Evolutionary conservation across 2,888 invertebrate genomes (phyloP), one percentile per base, ranked within the genome.

Genomic region (Pristionchus exspectatus): DNA sequence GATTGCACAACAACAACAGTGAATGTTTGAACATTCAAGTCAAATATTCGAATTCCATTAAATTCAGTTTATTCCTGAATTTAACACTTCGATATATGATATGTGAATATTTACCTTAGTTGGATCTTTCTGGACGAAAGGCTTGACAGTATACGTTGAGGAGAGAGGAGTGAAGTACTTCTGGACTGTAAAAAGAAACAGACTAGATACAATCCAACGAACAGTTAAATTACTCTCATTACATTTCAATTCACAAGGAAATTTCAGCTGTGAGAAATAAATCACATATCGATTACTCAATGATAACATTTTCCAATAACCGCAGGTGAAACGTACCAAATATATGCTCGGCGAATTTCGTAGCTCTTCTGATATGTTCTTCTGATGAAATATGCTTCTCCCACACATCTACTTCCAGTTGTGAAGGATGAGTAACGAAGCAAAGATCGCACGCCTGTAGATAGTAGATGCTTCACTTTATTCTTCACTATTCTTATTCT

Each of bases 111-210:
- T 50, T 54, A 92, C 92, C 91, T 92, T 92, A 5, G 27, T 81
- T 16, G 89, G 90, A 90, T 92, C 91, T 66, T 90, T 89, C 83
- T 92, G 92, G 33, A 89, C 81, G 59, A 91, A 90, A 30, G 91
- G 91, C 77, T 92, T 92, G 33, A 92, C 92, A 3, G 91, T 92
- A 83, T 91, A 90, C n/a, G 81, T 89, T 24, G 89, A 89, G 18
- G 89, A 83, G 33, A 63, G 50, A 7, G 59, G 59, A 10, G 89
- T 44, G 66, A 83, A 83, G 66, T 89, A 56, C 24, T 38, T n/a
- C 18, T 63, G 66, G 18, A n/a, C 89, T 89, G 44, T 9, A 88
- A 38, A 4, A 9, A 84, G 56, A 50, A 84, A 27, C 9, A 7
- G 30, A 27, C 27, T 83, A 56, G 30, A 30, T 27, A 56, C 83